Percentiles rank a stretch among this genome's conserved stretches.
Evolutionary conservation across 2,113 vertebrate genomes (phyloP).

Genomic region (Nyctibius bracteatus): DNA sequence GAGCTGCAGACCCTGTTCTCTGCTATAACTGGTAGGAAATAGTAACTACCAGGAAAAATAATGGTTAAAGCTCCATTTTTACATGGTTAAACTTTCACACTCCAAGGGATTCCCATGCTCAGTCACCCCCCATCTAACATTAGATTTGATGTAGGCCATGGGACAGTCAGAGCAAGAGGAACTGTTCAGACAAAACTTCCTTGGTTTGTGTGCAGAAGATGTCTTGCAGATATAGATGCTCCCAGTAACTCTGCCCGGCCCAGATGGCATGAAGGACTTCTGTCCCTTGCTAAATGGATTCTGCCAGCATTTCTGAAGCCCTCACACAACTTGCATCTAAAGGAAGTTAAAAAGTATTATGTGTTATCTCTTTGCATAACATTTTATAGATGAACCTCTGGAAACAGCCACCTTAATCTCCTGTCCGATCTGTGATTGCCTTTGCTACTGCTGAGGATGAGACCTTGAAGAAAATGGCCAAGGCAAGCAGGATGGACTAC

Average conservation of each 20-base stretch:
- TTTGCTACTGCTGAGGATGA: background rate
- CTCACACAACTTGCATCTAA: background rate
- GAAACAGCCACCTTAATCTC: background rate
- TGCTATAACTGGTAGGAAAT: background rate
- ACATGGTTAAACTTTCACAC: background rate
- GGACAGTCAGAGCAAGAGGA: background rate
- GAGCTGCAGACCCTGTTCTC: background rate
- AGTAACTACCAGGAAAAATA: background rate
- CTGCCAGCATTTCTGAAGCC: background rate
- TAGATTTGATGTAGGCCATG: rapidly evolving
- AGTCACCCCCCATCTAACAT: background rate
- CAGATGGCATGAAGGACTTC: background rate
- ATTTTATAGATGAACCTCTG: background rate
- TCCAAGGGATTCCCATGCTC: background rate
- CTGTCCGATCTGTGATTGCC: background rate
- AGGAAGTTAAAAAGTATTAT: background rate
- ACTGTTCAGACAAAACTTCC: background rate
- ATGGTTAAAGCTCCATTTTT: background rate
- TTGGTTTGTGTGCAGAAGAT: background rate
- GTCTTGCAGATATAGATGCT: background rate
- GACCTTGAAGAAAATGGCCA: background rate
- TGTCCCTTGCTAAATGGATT: background rate
- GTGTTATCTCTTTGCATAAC: background rate
- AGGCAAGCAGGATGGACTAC: background rate
- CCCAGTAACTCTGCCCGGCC: background rate